These are phyloP conservation scores for Parasteatoda lunata DNA, from an alignment of 2,888 invertebrate genomes.

Conservation along the genomic window DNA sequence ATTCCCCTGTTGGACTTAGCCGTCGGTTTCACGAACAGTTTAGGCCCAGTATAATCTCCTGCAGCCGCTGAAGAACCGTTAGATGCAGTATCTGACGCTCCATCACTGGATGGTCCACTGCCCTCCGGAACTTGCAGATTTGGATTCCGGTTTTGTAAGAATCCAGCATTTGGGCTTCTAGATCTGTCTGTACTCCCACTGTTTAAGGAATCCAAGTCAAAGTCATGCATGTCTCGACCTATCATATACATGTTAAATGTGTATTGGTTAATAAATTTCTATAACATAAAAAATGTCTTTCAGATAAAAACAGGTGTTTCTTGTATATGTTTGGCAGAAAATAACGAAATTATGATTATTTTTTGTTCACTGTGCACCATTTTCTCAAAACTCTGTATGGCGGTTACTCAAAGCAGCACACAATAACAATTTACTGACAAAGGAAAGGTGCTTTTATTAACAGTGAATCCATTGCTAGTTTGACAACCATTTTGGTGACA, in stretches of 20 bases:
- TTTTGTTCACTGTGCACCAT: too few species aligned
- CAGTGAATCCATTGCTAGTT: too few species aligned
- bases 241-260: not conserved
- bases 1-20: conserved; percentile 98
- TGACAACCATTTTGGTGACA: too few species aligned
- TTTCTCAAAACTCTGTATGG: too few species aligned
- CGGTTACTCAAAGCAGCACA: too few species aligned
- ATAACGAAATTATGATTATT: too few species aligned
- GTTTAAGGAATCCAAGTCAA: conserved; percentile 64
- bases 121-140: conserved; percentile 48
- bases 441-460: too few species aligned
- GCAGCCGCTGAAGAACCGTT: conserved; percentile 65
- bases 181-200: conserved; percentile 58
- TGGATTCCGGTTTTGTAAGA: conserved; percentile 14
- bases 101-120: conserved; percentile 69
- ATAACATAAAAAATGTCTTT: too few species aligned
- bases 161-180: conserved; percentile 38
- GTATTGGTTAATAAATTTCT: not conserved
- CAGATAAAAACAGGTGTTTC: too few species aligned
- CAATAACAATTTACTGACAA: too few species aligned
- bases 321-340: too few species aligned
- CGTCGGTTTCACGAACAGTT: conserved; percentile 97
- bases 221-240: conserved; percentile 51
- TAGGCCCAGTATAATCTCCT: conserved; percentile 80
- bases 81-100: conserved; percentile 70